Evolutionary conservation across 2,797 vertebrate genomes (phyloP).

Genomic region (Rhinichthys osculus): DNA sequence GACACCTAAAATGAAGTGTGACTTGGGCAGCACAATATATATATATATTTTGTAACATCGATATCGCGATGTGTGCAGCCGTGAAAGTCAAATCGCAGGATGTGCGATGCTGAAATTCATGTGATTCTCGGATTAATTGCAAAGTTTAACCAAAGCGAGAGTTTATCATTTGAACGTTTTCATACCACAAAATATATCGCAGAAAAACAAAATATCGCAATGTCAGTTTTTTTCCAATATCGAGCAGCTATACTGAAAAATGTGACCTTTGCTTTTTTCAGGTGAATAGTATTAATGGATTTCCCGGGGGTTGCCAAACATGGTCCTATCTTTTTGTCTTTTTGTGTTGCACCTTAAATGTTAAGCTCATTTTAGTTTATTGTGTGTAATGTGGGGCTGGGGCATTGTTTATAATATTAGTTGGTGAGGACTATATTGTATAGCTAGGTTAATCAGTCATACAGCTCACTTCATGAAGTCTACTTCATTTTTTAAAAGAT

Average conservation of each 20-base stretch:
- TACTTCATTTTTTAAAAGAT: conserved; percentile 60
- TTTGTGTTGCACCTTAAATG: conserved; percentile 9
- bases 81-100: not conserved
- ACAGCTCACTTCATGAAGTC: conserved; percentile 26
- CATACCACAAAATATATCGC: not conserved
- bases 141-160: not conserved
- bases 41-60: not conserved
- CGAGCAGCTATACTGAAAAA: not conserved
- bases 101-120: too few species aligned
- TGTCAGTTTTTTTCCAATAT: not conserved
- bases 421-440: conserved; percentile 17
- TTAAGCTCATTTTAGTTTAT: not conserved
- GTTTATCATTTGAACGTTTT: not conserved
- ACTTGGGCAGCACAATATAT: too few species aligned
- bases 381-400: not conserved
- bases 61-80: not conserved
- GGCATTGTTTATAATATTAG: conserved; percentile 18
- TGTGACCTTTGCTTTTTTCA: not conserved
- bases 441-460: conserved; percentile 29
- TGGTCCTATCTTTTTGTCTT: not conserved
- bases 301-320: not conserved
- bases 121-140: not conserved
- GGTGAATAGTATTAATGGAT: not conserved
- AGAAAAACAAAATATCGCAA: not conserved
- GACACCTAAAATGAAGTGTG: not conserved